phyloP scores from a whole-genome alignment of 2,888 invertebrate genomes.

The Hemithea aestivaria region DNA sequence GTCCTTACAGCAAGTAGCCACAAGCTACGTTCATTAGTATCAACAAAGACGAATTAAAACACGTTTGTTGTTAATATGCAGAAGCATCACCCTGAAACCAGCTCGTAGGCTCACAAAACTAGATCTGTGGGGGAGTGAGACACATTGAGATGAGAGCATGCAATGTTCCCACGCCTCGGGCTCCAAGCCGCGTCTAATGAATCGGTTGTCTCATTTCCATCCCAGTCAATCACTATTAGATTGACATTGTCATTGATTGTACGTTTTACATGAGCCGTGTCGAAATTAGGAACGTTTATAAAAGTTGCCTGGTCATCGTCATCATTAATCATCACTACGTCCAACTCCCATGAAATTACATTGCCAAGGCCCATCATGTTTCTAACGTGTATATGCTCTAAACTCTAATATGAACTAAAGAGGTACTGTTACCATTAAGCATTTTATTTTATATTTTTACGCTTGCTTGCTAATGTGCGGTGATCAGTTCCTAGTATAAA shows the following conservation, averaged over 20 bases:
- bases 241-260: conserved; percentile 16
- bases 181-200: conserved; percentile 18
- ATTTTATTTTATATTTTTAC: too few species aligned
- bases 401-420: too few species aligned
- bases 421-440: too few species aligned
- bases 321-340: conserved; percentile 16
- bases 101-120: conserved; percentile 5
- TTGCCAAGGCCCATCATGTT: not conserved
- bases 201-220: conserved; percentile 22
- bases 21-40: not conserved
- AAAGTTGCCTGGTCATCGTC: conserved; percentile 17
- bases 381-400: not conserved
- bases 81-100: too few species aligned
- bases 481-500: too few species aligned
- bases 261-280: conserved; percentile 5
- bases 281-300: conserved; percentile 15
- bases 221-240: conserved; percentile 20
- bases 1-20: too few species aligned
- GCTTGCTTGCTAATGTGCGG: too few species aligned
- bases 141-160: conserved; percentile 5
- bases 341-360: conserved; percentile 16
- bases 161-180: conserved; percentile 17
- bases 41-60: not conserved
- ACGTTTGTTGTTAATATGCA: not conserved
- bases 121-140: conserved; percentile 8